Percentiles rank a stretch among this genome's conserved stretches.
These are phyloP conservation scores for Venusia cambrica DNA, from an alignment of 2,888 invertebrate species.

Conservation along the genomic window DNA sequence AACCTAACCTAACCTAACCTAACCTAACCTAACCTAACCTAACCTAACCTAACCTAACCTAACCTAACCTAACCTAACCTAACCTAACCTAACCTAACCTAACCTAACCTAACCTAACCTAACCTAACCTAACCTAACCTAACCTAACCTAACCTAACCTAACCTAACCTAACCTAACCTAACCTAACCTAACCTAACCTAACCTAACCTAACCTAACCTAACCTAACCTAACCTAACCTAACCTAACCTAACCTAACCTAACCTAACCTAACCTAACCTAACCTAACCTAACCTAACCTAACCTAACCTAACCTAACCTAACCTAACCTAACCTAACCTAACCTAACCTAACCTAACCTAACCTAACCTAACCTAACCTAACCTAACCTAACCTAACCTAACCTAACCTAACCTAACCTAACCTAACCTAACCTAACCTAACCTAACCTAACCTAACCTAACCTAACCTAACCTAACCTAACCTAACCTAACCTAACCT, in stretches of 20 bases:
- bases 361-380: constrained; percentile 5
- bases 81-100: constrained; percentile 4
- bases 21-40: constrained; percentile 4
- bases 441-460: constrained; percentile 2
- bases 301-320: constrained; percentile 5
- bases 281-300: constrained; percentile 5
- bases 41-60: constrained; percentile 9
- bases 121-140: neutral
- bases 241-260: too few species aligned
- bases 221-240: too few species aligned
- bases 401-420: constrained; percentile 4
- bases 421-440: constrained; percentile 3
- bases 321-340: constrained; percentile 5
- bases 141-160: constrained; percentile 3
- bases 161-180: constrained; percentile 3
- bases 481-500: constrained; percentile 5
- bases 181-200: too few species aligned
- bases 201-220: too few species aligned
- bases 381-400: constrained; percentile 5
- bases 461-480: constrained; percentile 5
- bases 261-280: constrained; percentile 5
- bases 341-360: constrained; percentile 5
- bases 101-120: neutral
- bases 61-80: constrained; percentile 7
- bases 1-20: constrained; percentile 1